These are phyloP conservation scores for Choristoneura rosaceana DNA, from an alignment of 2,888 invertebrate genomes.

Conservation along the genomic window DNA sequence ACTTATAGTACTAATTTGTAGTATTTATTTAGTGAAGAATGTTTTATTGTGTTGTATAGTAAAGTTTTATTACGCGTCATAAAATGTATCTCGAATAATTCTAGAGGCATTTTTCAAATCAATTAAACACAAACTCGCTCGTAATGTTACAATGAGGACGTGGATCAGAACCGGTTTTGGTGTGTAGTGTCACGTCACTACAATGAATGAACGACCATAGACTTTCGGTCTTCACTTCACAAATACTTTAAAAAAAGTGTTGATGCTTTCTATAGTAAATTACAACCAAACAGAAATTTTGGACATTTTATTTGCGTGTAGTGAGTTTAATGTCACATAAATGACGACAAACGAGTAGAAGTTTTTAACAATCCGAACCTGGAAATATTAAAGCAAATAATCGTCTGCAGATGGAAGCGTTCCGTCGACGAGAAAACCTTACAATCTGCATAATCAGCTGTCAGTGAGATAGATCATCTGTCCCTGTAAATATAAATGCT, in stretches of 20 bases:
- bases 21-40: too few species aligned
- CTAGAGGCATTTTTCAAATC: constrained; percentile 4
- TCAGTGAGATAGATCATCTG: constrained; percentile 86
- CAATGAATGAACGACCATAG: constrained; percentile 69
- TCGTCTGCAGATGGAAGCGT: constrained; percentile 78
- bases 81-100: neutral
- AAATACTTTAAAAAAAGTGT: constrained; percentile 83
- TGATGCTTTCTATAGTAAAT: constrained; percentile 85
- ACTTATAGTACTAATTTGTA: too few species aligned
- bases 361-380: constrained; percentile 62
- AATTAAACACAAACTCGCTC: constrained; percentile 14
- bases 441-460: constrained; percentile 86
- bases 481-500: constrained; percentile 85
- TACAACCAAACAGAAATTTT: constrained; percentile 83
- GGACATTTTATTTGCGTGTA: constrained; percentile 77
- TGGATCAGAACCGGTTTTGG: constrained; percentile 40
- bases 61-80: neutral
- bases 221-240: constrained; percentile 60
- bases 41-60: too few species aligned
- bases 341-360: constrained; percentile 65
- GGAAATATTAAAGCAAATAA: constrained; percentile 66
- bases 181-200: constrained; percentile 53
- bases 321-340: constrained; percentile 74
- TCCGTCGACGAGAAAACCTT: constrained; percentile 82
- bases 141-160: constrained; percentile 17